phyloP scores from a whole-genome alignment of 1,140 invertebrate species.

The Leptinotarsa undecemlineata region DNA sequence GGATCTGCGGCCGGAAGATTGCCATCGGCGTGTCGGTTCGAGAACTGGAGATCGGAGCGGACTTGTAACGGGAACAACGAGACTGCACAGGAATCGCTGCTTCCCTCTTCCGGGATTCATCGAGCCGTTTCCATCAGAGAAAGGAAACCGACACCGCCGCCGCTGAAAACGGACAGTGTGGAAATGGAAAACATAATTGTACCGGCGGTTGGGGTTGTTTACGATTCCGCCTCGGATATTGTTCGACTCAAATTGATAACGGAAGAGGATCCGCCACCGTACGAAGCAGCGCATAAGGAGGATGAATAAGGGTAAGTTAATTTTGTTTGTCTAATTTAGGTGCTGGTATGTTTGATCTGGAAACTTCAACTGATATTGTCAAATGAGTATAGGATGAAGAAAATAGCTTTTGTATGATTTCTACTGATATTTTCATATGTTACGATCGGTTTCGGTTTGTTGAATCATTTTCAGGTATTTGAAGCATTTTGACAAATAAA shows the following conservation, averaged over 20 bases:
- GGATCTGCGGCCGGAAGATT: slow-evolving; percentile 55
- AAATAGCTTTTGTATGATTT: too few relatives aligned
- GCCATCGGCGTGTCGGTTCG: slow-evolving; percentile 56
- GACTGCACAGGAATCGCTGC: slow-evolving; percentile 71
- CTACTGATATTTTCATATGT: too few relatives aligned
- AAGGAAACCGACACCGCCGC: slow-evolving; percentile 44
- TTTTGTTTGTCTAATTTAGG: background rate
- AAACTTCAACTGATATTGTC: too few relatives aligned
- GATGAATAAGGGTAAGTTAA: slow-evolving; percentile 12
- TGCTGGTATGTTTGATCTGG: too few relatives aligned
- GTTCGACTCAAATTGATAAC: slow-evolving; percentile 52
- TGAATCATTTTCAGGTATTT: too few relatives aligned
- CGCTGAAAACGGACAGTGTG: slow-evolving; percentile 52
- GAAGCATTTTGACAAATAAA: too few relatives aligned
- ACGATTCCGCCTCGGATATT: slow-evolving; percentile 50
- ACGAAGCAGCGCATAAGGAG: slow-evolving; percentile 18
- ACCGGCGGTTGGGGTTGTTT: slow-evolving; percentile 47
- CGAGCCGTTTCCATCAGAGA: slow-evolving; percentile 45
- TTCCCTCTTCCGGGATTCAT: slow-evolving; percentile 55
- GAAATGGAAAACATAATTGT: slow-evolving; percentile 54
- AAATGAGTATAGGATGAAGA: too few relatives aligned
- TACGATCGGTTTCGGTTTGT: too few relatives aligned
- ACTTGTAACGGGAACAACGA: slow-evolving; percentile 73
- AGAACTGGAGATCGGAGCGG: slow-evolving; percentile 63
- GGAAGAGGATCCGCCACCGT: slow-evolving; percentile 49